A percentile compares a stretch with the other conserved stretches of the same genome.
These are phyloP conservation scores for Cladorhizidae sp. DNA, from an alignment of 37 sponge, comb jelly and placozoan genomes.

Conservation along the genomic window DNA sequence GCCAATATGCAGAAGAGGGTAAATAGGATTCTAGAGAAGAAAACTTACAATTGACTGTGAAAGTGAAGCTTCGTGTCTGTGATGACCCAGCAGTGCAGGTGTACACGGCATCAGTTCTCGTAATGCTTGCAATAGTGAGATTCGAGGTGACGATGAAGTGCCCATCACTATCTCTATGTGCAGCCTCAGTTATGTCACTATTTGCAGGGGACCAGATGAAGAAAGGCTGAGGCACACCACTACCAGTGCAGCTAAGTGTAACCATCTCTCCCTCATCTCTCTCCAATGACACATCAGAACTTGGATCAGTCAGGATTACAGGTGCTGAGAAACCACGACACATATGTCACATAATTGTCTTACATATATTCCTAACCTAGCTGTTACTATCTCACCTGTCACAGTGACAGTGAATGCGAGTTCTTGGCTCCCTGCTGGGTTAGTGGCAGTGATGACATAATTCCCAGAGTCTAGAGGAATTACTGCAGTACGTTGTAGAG, in stretches of 20 bases:
- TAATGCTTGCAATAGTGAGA: background rate
- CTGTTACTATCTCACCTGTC: no score
- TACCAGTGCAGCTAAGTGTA: constrained; percentile 33
- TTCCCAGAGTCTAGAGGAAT: no score
- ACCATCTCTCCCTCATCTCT: constrained; percentile 9
- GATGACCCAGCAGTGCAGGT: constrained; percentile 37
- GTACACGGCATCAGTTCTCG: constrained; percentile 46
- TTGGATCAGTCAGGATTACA: constrained; percentile 19
- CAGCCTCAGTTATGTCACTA: background rate
- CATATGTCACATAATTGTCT: no score
- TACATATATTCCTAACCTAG: no score
- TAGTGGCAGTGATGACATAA: no score
- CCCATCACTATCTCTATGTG: background rate
- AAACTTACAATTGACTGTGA: constrained; percentile 38
- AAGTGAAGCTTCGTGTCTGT: background rate
- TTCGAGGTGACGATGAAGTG: background rate
- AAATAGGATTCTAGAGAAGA: no score
- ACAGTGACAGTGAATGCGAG: no score
- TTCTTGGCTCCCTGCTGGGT: no score
- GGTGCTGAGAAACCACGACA: background rate
- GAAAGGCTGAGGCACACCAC: constrained; percentile 44
- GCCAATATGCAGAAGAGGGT: no score
- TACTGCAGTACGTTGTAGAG: no score
- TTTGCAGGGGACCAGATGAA: constrained; percentile 26
- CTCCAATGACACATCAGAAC: background rate